These are phyloP conservation scores for Acleris literana DNA, from an alignment of 2,888 invertebrate species.

Conservation along the genomic window DNA sequence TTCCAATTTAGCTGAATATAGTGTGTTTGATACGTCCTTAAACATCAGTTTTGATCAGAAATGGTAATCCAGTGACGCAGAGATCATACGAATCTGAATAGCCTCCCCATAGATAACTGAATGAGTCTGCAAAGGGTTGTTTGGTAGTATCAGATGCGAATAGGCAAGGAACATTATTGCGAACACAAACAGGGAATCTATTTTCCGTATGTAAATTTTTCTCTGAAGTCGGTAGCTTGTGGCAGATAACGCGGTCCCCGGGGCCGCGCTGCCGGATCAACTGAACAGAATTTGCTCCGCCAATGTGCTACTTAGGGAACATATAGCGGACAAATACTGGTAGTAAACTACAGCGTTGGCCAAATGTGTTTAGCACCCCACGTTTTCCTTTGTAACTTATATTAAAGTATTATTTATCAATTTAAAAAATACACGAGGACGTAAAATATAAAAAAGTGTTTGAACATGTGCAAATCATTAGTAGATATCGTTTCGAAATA, in stretches of 20 bases:
- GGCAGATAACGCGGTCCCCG: conserved; percentile 16
- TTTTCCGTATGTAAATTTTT: conserved; percentile 23
- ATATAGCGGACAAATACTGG: neutral
- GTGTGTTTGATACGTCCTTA: too few species aligned
- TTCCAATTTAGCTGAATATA: too few species aligned
- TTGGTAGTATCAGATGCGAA: conserved; percentile 2
- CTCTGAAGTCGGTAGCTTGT: conserved; percentile 9
- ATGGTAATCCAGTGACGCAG: neutral
- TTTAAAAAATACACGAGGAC: too few species aligned
- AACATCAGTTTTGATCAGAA: neutral
- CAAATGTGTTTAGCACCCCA: too few species aligned
- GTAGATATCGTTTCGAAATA: too few species aligned
- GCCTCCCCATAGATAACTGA: conserved; percentile 1
- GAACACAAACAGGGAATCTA: conserved; percentile 21
- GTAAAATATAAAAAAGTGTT: too few species aligned
- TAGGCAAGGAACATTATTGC: conserved; percentile 11
- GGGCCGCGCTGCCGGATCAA: conserved; percentile 10
- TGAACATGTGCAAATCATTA: too few species aligned
- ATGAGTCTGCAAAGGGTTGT: conserved; percentile 8
- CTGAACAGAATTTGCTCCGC: conserved; percentile 16
- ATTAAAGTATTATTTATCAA: too few species aligned
- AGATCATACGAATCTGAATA: conserved; percentile 2
- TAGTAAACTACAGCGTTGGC: too few species aligned
- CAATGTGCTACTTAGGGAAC: neutral
- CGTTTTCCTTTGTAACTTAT: too few species aligned